These are phyloP conservation scores for Chaunax sp. DNA, from an alignment of 2,797 vertebrate species.

Conservation along the genomic window DNA sequence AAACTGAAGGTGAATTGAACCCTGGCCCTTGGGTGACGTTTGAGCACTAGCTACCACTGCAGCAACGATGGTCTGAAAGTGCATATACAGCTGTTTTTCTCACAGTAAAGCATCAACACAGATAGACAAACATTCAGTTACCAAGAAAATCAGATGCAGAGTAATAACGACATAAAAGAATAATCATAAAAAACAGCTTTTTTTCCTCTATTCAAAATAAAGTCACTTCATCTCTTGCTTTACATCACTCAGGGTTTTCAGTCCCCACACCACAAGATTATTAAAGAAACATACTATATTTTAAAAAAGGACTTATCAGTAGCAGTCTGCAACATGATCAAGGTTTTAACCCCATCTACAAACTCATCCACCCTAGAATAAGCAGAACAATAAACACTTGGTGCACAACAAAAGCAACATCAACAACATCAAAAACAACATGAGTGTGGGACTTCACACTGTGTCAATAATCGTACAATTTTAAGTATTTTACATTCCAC, in stretches of 20 bases:
- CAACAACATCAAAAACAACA: slow-evolving; percentile 65
- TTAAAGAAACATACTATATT: slow-evolving; percentile 31
- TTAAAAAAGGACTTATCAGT: slow-evolving; percentile 35
- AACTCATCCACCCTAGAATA: slow-evolving; percentile 44
- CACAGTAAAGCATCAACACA: slow-evolving; percentile 77
- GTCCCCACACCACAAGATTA: slow-evolving; percentile 40
- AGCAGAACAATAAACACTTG: slow-evolving; percentile 63
- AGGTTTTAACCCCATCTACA: slow-evolving; percentile 38
- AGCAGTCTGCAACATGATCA: slow-evolving; percentile 34
- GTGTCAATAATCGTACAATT: slow-evolving; percentile 70
- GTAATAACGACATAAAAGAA: slow-evolving; percentile 55
- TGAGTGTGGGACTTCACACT: slow-evolving; percentile 62
- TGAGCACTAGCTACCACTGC: slow-evolving; percentile 58
- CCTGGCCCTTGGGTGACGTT: slow-evolving; percentile 43
- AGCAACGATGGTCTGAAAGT: slow-evolving; percentile 67
- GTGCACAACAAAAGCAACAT: slow-evolving; percentile 66
- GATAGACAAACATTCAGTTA: slow-evolving; percentile 68
- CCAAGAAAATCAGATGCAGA: slow-evolving; percentile 67
- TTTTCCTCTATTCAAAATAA: slow-evolving; percentile 38
- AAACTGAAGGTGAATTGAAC: slow-evolving; percentile 52
- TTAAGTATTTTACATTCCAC: slow-evolving; percentile 80
- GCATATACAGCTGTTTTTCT: slow-evolving; percentile 66
- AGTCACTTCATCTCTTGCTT: slow-evolving; percentile 44
- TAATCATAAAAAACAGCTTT: slow-evolving; percentile 27
- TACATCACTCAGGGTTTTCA: slow-evolving; percentile 37